Conservation (phyloP, 2,797 vertebrate genomes). For the Danio choprae region DNA sequence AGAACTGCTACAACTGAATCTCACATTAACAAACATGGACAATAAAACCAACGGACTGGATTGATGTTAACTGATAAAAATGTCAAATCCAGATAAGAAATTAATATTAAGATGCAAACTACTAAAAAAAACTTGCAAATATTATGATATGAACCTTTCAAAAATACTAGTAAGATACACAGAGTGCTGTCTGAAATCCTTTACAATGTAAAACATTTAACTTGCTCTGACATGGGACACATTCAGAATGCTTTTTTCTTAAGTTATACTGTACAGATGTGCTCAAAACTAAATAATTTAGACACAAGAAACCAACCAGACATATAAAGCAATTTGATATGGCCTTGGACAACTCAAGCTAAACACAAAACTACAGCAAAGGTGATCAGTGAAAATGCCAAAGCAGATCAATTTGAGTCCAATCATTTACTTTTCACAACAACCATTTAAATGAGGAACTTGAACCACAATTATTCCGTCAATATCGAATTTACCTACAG, state of each 20-base stretch:
- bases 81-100: not conserved
- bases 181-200: not conserved
- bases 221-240: constrained; percentile 7
- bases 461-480: not conserved
- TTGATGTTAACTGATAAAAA: not conserved
- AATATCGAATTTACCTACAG: constrained; percentile 13
- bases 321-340: not conserved
- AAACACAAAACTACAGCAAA: not conserved
- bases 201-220: not conserved
- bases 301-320: not conserved
- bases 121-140: not conserved
- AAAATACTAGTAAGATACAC: not conserved
- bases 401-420: not conserved
- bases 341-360: constrained; percentile 14
- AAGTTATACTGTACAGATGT: constrained; percentile 23
- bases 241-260: constrained; percentile 2
- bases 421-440: constrained; percentile 14
- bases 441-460: not conserved
- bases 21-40: constrained; percentile 18
- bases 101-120: not conserved
- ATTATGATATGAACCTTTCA: not conserved
- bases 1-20: constrained; percentile 29
- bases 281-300: not conserved
- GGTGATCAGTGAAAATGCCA: not conserved
- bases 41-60: not conserved